phyloP scores from a whole-genome alignment of 2,888 invertebrate genomes.

The Acrobasis suavella region DNA sequence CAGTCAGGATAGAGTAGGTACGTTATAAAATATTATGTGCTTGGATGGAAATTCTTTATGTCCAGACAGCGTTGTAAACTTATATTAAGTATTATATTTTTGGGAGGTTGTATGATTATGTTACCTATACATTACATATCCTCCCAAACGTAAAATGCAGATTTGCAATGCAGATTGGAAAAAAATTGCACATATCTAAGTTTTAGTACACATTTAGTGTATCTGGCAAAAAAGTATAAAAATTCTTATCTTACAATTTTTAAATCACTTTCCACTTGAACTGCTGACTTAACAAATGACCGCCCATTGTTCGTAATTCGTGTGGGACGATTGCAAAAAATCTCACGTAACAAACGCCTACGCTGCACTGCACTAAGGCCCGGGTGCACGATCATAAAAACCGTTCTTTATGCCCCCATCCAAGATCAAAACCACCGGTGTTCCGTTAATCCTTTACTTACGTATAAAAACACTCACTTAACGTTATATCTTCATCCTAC shows the following conservation, averaged over 20 bases:
- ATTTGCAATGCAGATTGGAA: too few species aligned
- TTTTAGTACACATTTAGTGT: too few species aligned
- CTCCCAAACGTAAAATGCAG: too few species aligned
- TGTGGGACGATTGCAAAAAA: conserved; percentile 19
- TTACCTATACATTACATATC: too few species aligned
- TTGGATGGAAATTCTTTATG: too few species aligned
- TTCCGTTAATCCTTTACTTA: conserved; percentile 54
- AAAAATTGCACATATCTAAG: too few species aligned
- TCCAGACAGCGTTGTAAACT: too few species aligned
- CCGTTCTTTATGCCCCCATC: conserved; percentile 26
- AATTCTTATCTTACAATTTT: neutral
- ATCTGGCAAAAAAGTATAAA: too few species aligned
- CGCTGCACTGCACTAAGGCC: conserved; percentile 18
- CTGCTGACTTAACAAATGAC: conserved; percentile 2
- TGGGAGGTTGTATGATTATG: too few species aligned
- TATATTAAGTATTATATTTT: too few species aligned
- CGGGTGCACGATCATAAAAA: conserved; percentile 20
- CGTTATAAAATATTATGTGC: too few species aligned
- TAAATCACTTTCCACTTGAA: neutral
- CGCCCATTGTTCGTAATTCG: conserved; percentile 10
- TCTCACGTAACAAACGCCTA: conserved; percentile 15
- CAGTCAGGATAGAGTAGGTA: too few species aligned
- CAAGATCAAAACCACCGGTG: conserved; percentile 37
- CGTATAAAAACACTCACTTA: conserved; percentile 49
- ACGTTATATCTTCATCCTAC: conserved; percentile 39